Evolutionary conservation across 2,888 invertebrate genomes (phyloP), one percentile per base, ranked within the genome.

Genomic region (Malthinus seriepunctatus): DNA sequence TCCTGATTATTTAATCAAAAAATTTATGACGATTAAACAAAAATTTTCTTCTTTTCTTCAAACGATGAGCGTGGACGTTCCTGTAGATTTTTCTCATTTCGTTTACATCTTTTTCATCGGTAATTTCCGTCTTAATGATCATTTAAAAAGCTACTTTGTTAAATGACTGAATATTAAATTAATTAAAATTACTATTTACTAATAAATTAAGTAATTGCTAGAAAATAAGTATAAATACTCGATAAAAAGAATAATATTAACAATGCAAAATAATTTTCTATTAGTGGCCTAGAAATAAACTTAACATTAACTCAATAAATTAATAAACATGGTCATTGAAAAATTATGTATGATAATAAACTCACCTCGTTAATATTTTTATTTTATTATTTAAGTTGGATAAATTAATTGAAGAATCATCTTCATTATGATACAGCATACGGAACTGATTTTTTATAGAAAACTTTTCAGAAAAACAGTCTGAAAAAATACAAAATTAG

Each of bases 381-480:
- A 44, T 14, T 32, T 44, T 47, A 12, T 48, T 44, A 52, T 12
- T 32, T 3, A 58, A 35, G 33, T 53, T 58, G 10, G 44, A 49
- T 35, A 32, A 42, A 44, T 52, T 31, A 0, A 34, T 10, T 9
- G 52, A 52, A 23, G 23, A 23, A 33, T 58, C 57, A 10, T 52
- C 44, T 10, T 52, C 57, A 23, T 45, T 44, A 32, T 52, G 47
- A 12, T 52, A 33, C 8, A 58, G 23, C 3, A 58, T 9, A 5
- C 51, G 10, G 1, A 46, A 32, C 32, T 51, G 51, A 44, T 37
- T 57, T 31, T 33, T 12, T 10, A 51, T 9, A 31, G 46, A 39
- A 12, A 46, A 51, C 10, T 57, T 51, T 46, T 51, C 38, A 51
- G 39, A 48, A 47, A 51, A 51, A 34, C 10, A 33, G 12, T 11